Base-by-base conservation (phyloP, 2,888 invertebrate genomes). In the Dexiosoma caninum region DNA sequence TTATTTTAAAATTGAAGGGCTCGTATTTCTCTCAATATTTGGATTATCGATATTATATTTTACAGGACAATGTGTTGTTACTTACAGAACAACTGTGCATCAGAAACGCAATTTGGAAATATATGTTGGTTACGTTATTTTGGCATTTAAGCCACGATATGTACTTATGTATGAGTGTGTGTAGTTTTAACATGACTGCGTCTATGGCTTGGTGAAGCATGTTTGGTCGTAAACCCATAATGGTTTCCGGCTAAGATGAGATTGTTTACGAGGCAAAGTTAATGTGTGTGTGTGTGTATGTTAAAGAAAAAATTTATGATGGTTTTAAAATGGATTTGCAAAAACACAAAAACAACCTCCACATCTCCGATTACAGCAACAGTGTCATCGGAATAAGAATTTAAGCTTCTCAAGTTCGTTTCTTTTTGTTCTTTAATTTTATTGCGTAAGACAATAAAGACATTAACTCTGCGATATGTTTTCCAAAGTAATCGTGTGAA, bases 251-350 rank as follows among this genome's bases (percentile, higher is more conserved):
- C 37, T 60, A 16, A 37, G 12, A 40, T 14, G 40, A 21, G 21
- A n/a, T 2, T 6, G 7, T 35, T 7, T 35, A 19, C 21, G n/a
- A 27, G 10, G 27, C 23, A 40, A 19, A 23, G 23, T 42, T 59
- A 16, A 59, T 59, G 59, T 14, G 40, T 16, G 42, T n/a, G n/a
- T n/a, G n/a, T n/a, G n/a, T n/a, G n/a, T n/a, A 27, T 27, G 27
- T 27, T 27, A 5, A 27, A 5, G 30, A 16, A 27, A 23, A 23
- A 60, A 60, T 51, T 66, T 66, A 53, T 66, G 51, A 27, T 40
- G 51, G 51, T 12, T 53, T 27, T 53, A 37, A 66, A 60, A 60
- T 30, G 30, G 30, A 42, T 44, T 60, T 60, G 27, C 30, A 12
- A 30, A 27, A 6, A 27, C 6, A 27, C 27, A 5, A 44, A 14